Base-by-base conservation (phyloP, 2,113 vertebrate species). In the Panurus biarmicus region DNA sequence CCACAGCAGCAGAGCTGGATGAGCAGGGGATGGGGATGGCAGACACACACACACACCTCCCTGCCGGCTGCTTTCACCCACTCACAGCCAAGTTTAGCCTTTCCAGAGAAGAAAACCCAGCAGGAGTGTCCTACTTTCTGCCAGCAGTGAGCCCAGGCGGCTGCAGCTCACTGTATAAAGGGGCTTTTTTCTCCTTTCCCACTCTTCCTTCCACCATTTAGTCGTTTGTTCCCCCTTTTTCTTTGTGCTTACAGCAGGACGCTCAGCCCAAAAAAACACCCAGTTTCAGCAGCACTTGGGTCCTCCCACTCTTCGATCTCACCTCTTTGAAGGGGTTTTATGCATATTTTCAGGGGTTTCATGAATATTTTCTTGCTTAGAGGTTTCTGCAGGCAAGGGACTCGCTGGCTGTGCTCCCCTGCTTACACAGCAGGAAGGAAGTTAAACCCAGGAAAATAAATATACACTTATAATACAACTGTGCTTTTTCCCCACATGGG, bases 101-200 rank as follows among this genome's bases (percentile, higher is more conserved):
- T 85, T 19, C 47, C 77, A 78, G 71, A 70, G 87, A 58, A 77
- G 77, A 65, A 92, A 95, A n/a, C 79, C 85, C 94, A 91, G 87
- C 96, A 94, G 89, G 80, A 89, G 62, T 92, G 93, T 66, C 93
- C 95, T 95, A 95, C 93, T 96, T 96, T 95, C 94, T 47, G 47
- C 77, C 74, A 92, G 74, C 54, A 1, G 62, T 28, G 54, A 87
- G 81, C 85, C 67, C 66, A 33, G 62, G 53, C 7, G 2, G 42
- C 77, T 62, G 76, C 76, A 66, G 51, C 81, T 51, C 8, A 7
- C 56, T 31, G 31, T 5, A 94, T 58, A 83, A 86, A 88, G 12
- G 48, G 53, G 64, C 16, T 70, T 79, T 77, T 29, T 31, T 35
- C 29, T 40, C 35, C 12, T 44, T 25, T 33, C 23, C 11, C 31